phyloP scores from a whole-genome alignment of 2,797 vertebrate species.

The Neopelma chrysocephalum region DNA sequence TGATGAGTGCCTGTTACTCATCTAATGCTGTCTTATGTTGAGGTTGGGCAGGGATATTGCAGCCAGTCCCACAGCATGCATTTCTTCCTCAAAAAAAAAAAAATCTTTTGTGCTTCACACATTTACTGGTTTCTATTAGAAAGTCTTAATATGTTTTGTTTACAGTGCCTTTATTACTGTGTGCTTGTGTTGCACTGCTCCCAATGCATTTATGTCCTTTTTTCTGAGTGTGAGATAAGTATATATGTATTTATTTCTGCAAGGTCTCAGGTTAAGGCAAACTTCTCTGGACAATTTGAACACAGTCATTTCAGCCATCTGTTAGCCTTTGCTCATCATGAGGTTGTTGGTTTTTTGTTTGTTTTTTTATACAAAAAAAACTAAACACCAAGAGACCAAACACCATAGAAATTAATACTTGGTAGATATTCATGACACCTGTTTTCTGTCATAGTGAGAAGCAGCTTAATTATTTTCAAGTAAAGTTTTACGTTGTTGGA shows the following conservation, averaged over 20 bases:
- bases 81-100: neutral
- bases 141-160: neutral
- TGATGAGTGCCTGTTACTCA: neutral
- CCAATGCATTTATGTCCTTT: neutral
- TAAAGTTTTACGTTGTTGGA: neutral
- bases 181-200: neutral
- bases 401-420: neutral
- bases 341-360: neutral
- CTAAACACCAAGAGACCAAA: neutral
- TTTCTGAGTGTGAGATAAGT: neutral
- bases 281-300: neutral
- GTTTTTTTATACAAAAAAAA: neutral
- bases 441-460: neutral
- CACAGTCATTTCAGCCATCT: neutral
- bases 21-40: neutral
- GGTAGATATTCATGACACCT: neutral
- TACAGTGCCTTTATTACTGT: neutral
- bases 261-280: neutral
- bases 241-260: neutral
- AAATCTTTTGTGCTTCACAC: neutral
- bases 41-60: neutral
- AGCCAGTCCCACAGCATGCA: neutral
- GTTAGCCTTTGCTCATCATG: neutral
- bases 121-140: neutral
- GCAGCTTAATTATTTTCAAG: conserved; percentile 21